A percentile compares a stretch with the other conserved stretches of the same genome.
Evolutionary conservation across 2,113 vertebrate species (phyloP).

Genomic region (rabbit (Oryctolagus cuniculus)): mOryCun1.1 NC_091437.1:53299501-53300000

Average conservation of each 20-base stretch:
- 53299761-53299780: conserved; percentile 58
- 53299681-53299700: conserved; percentile 11
- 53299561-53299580: conserved; percentile 55
- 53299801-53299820: conserved; percentile 57
- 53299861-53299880: conserved; percentile 56
- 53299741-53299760: conserved; percentile 69
- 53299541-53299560: conserved; percentile 15
- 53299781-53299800: conserved; percentile 74
- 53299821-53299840: conserved; percentile 42
- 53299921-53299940: conserved; percentile 76
- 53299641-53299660: not conserved
- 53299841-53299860: conserved; percentile 62
- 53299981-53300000: conserved; percentile 45
- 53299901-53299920: conserved; percentile 70
- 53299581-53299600: conserved; percentile 37
- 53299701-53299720: conserved; percentile 47
- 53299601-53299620: conserved; percentile 59
- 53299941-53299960: conserved; percentile 74
- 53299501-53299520: conserved; percentile 54
- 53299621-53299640: not conserved
- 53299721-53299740: conserved; percentile 65
- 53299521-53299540: not conserved
- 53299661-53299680: conserved; percentile 37
- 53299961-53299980: conserved; percentile 68
- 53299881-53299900: conserved; percentile 74